Evolutionary conservation across 2,797 vertebrate species (phyloP).

Genomic region (Gallinago nigripennis): DNA sequence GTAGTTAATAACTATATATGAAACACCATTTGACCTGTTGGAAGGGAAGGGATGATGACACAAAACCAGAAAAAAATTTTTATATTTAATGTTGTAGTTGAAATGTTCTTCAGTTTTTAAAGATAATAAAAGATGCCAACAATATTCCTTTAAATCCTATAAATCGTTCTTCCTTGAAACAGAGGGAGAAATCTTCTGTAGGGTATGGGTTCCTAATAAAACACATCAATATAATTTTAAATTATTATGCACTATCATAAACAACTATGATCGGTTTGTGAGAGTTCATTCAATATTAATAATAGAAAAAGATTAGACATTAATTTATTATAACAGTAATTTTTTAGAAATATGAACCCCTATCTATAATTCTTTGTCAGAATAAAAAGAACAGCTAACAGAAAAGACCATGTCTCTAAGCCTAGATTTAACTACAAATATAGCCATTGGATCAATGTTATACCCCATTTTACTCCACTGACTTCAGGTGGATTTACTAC

Average conservation of each 20-base stretch:
- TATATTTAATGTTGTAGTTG: background rate
- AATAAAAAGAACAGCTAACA: background rate
- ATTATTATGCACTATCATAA: background rate
- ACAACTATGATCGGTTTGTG: background rate
- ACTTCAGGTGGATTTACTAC: background rate
- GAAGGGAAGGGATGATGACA: background rate
- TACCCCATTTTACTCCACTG: background rate
- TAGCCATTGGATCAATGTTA: background rate
- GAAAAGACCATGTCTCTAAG: background rate
- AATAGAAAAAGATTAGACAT: background rate
- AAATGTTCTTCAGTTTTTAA: background rate
- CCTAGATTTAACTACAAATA: background rate
- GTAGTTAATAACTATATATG: background rate
- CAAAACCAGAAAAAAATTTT: background rate
- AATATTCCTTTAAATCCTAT: background rate
- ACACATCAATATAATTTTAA: background rate
- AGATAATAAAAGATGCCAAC: background rate
- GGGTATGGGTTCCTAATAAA: background rate
- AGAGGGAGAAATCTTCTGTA: background rate
- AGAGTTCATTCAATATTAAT: background rate
- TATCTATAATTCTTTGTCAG: background rate
- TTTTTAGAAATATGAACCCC: background rate
- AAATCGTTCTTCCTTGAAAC: background rate
- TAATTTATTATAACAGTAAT: background rate
- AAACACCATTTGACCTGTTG: background rate